Evolutionary conservation across 2,888 invertebrate species (phyloP).

Genomic region (Napeogenes sylphis): DNA sequence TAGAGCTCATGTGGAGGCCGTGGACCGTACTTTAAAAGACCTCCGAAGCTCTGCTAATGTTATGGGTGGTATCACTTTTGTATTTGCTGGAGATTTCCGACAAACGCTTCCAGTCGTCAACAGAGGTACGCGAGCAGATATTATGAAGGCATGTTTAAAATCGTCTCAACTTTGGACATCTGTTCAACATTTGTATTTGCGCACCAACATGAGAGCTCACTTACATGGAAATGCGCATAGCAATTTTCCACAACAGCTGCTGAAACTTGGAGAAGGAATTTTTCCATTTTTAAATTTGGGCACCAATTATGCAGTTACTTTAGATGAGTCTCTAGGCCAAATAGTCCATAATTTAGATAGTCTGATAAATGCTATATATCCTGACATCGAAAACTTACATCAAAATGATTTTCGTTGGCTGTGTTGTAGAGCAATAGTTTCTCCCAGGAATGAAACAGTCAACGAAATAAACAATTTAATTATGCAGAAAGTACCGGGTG

Average conservation of each 20-base stretch:
- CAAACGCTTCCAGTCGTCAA: too few species aligned
- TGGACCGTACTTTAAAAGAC: not conserved
- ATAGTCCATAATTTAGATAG: constrained; percentile 25
- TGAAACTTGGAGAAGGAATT: constrained; percentile 9
- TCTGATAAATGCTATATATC: constrained; percentile 16
- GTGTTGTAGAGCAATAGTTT: constrained; percentile 34
- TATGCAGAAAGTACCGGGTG: constrained; percentile 29
- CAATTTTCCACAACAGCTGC: constrained; percentile 1
- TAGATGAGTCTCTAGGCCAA: constrained; percentile 31
- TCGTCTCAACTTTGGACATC: too few species aligned
- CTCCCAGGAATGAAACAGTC: constrained; percentile 33
- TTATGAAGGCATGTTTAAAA: too few species aligned
- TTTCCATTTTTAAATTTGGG: constrained; percentile 27
- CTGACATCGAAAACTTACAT: constrained; percentile 23
- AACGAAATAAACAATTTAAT: constrained; percentile 35
- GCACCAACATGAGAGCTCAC: too few species aligned
- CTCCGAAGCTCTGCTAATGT: not conserved
- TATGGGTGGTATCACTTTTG: constrained; percentile 30
- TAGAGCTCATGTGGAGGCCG: constrained; percentile 20
- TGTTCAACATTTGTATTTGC: too few species aligned
- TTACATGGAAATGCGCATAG: not conserved
- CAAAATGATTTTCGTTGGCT: constrained; percentile 34
- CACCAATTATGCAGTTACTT: constrained; percentile 12
- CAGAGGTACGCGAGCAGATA: not conserved
- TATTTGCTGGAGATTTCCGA: too few species aligned